Conservation (phyloP, 2,888 invertebrate genomes). For the Stenchaetothrips biformis region DNA sequence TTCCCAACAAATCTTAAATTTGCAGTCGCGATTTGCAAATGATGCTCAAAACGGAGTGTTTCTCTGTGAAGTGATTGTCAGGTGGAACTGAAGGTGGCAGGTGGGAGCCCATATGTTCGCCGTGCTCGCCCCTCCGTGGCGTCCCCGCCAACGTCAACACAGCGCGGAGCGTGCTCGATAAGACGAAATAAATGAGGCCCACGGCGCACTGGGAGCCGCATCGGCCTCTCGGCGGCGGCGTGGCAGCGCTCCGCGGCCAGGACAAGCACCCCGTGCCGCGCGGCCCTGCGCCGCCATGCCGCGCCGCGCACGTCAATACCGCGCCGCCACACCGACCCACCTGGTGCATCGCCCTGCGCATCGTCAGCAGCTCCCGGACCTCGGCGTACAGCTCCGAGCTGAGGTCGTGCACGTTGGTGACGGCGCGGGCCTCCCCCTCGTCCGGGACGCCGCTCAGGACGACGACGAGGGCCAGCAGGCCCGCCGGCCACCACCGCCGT, state of each 20-base stretch:
- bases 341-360: constrained; percentile 46
- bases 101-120: no score
- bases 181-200: no score
- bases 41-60: no score
- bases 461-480: background rate
- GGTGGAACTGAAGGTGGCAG: no score
- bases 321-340: constrained; percentile 36
- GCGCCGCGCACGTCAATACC: constrained; percentile 31
- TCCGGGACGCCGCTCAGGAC: background rate
- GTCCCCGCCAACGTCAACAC: no score
- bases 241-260: background rate
- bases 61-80: no score
- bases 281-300: no score
- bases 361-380: constrained; percentile 50
- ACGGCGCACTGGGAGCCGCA: background rate
- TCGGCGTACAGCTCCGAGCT: constrained; percentile 51
- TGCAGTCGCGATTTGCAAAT: no score
- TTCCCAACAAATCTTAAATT: no score
- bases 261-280: no score
- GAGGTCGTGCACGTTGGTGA: constrained; percentile 32
- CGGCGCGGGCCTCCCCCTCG: background rate
- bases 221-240: background rate
- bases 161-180: no score
- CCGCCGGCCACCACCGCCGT: background rate
- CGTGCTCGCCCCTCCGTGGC: no score